Evolutionary conservation across 1,140 invertebrate species (phyloP).

Genomic region (Helicorthomorpha holstii): DNA sequence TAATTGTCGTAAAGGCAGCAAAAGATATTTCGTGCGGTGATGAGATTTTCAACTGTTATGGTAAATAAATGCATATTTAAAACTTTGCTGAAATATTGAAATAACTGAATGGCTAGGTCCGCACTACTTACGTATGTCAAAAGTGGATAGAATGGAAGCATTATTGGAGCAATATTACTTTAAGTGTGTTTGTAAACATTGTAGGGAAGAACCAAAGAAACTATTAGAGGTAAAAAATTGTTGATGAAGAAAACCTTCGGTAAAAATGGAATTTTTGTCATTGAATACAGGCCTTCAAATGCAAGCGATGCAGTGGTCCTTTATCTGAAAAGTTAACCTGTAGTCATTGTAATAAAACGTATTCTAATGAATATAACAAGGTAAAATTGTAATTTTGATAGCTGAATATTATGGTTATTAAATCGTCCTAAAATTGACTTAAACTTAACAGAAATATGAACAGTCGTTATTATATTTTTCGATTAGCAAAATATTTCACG

Average conservation of each 20-base stretch:
- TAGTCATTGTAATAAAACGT: background rate
- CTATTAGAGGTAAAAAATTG: background rate
- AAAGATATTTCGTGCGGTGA: slow-evolving; percentile 32
- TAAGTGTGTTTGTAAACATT: slow-evolving; percentile 42
- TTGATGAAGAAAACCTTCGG: background rate
- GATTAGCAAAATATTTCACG: background rate
- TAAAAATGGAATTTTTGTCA: background rate
- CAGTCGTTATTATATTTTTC: background rate
- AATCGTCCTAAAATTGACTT: background rate
- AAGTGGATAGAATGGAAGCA: slow-evolving; percentile 34
- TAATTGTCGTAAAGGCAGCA: slow-evolving; percentile 36
- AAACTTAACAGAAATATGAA: background rate
- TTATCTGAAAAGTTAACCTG: background rate
- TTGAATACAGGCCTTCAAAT: background rate
- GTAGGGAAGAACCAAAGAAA: slow-evolving; percentile 26
- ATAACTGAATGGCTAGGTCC: slow-evolving; percentile 28
- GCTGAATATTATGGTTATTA: no score
- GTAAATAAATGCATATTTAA: slow-evolving; percentile 12
- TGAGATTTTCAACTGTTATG: slow-evolving; percentile 61
- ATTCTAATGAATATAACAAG: background rate
- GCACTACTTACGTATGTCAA: slow-evolving; percentile 39
- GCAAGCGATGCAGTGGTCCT: background rate
- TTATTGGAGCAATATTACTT: slow-evolving; percentile 53
- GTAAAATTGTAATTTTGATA: no score
- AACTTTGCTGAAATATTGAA: slow-evolving; percentile 1